Conservation (phyloP, 2,888 invertebrate genomes). For the Drosophila prolongata region DNA sequence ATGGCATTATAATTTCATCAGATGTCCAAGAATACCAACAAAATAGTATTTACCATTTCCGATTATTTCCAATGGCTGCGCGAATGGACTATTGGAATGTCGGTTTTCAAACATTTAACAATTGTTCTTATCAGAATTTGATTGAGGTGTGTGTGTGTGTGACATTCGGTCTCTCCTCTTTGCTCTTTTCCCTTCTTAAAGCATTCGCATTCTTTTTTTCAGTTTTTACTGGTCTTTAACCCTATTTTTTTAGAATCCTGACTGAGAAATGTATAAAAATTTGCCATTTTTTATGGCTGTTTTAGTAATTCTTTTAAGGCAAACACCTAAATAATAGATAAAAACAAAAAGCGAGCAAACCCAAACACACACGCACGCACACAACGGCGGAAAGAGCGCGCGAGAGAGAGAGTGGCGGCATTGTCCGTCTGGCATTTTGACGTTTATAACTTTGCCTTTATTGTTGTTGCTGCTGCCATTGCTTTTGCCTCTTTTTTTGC, state of each 20-base stretch:
- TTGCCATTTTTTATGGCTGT: constrained; percentile 8
- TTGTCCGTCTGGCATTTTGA: constrained; percentile 70
- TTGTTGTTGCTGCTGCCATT: constrained; percentile 31
- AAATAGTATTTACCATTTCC: not conserved
- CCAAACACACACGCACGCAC: constrained; percentile 40
- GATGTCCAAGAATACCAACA: not conserved
- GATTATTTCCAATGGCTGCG: constrained; percentile 7
- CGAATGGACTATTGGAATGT: constrained; percentile 58
- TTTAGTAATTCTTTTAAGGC: constrained; percentile 19
- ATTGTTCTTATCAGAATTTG: constrained; percentile 65
- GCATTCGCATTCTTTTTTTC: constrained; percentile 9
- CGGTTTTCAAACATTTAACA: constrained; percentile 64
- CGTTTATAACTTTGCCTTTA: constrained; percentile 53
- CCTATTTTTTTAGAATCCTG: constrained; percentile 2
- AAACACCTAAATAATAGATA: constrained; percentile 29
- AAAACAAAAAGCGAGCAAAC: constrained; percentile 38
- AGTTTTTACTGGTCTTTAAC: not conserved
- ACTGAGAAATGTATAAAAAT: not conserved
- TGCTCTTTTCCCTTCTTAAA: not conserved
- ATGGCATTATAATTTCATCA: constrained; percentile 20
- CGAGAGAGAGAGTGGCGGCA: constrained; percentile 27
- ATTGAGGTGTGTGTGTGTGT: constrained; percentile 24
- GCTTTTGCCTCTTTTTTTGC: constrained; percentile 50
- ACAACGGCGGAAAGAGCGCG: constrained; percentile 39
- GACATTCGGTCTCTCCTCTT: constrained; percentile 8